Conservation (phyloP, 2,797 vertebrate species). For the Parambassis ranga region DNA sequence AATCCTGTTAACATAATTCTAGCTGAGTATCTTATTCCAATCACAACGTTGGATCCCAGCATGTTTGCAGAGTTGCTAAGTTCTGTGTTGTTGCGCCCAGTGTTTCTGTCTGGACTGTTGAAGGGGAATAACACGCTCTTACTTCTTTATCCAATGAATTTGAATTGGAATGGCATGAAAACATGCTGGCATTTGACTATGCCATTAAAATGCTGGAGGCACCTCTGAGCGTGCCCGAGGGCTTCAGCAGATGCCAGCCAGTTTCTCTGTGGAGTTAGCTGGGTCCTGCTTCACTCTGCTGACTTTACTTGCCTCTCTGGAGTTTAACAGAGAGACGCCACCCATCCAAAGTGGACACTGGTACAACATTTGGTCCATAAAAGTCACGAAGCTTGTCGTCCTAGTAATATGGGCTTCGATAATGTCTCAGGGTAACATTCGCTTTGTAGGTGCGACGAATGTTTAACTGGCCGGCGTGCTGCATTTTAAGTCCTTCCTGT, state of each 20-base stretch:
- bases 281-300: slow-evolving; percentile 72
- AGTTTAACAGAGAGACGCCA: slow-evolving; percentile 45
- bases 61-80: slow-evolving; percentile 69
- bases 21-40: slow-evolving; percentile 59
- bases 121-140: slow-evolving; percentile 76
- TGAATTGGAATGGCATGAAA: slow-evolving; percentile 84
- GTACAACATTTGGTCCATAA: slow-evolving; percentile 50
- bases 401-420: slow-evolving; percentile 63
- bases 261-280: slow-evolving; percentile 72
- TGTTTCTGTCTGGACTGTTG: slow-evolving; percentile 74
- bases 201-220: slow-evolving; percentile 88
- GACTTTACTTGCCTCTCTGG: slow-evolving; percentile 64
- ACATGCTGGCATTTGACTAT: slow-evolving; percentile 85
- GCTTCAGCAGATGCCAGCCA: slow-evolving; percentile 81
- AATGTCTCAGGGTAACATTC: slow-evolving; percentile 34
- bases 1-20: slow-evolving; percentile 41
- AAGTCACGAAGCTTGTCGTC: slow-evolving; percentile 68
- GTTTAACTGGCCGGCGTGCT: slow-evolving; percentile 11
- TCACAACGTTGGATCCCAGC: slow-evolving; percentile 63
- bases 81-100: slow-evolving; percentile 72
- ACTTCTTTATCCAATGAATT: slow-evolving; percentile 82
- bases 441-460: slow-evolving; percentile 29
- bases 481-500: slow-evolving; percentile 31
- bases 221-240: slow-evolving; percentile 82
- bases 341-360: slow-evolving; percentile 47